A percentile compares a stretch with the other conserved stretches of the same genome.
These are phyloP conservation scores for Glandiceps talaboti DNA, from an alignment of 53 echinoderm and acorn worm genomes.

Conservation along the genomic window DNA sequence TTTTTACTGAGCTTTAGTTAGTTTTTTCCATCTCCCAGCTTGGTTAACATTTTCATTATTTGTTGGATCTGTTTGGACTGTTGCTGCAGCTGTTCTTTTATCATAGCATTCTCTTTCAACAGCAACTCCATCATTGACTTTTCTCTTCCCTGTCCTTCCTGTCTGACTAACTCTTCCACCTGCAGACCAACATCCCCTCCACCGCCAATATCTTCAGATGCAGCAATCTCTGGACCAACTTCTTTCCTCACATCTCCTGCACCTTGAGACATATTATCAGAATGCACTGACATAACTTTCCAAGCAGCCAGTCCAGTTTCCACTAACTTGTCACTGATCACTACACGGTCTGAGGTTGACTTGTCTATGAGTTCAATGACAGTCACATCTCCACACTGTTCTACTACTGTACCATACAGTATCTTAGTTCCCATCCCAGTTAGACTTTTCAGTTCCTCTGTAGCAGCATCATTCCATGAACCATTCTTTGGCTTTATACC, in stretches of 20 bases:
- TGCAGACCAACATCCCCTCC: conserved; percentile 6
- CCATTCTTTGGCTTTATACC: conserved; percentile 12
- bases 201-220: not conserved
- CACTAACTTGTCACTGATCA: not conserved
- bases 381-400: conserved; percentile 1
- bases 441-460: conserved; percentile 1
- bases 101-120: conserved; percentile 15
- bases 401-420: not conserved
- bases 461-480: conserved; percentile 15
- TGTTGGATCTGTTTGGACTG: conserved; percentile 5
- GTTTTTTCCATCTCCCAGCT: not conserved
- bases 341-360: not conserved
- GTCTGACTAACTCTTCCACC: conserved; percentile 7
- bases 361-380: not conserved
- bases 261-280: not conserved
- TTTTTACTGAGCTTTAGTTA: too few species aligned
- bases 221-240: not conserved
- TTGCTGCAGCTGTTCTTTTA: conserved; percentile 1
- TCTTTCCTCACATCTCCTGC: not conserved
- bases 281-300: not conserved
- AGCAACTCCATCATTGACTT: conserved; percentile 3
- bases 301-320: not conserved
- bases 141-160: conserved; percentile 13
- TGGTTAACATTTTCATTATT: not conserved
- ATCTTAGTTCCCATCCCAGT: not conserved